Conservation (phyloP, 2,797 vertebrate species). For the Eulemur rubriventer region DNA sequence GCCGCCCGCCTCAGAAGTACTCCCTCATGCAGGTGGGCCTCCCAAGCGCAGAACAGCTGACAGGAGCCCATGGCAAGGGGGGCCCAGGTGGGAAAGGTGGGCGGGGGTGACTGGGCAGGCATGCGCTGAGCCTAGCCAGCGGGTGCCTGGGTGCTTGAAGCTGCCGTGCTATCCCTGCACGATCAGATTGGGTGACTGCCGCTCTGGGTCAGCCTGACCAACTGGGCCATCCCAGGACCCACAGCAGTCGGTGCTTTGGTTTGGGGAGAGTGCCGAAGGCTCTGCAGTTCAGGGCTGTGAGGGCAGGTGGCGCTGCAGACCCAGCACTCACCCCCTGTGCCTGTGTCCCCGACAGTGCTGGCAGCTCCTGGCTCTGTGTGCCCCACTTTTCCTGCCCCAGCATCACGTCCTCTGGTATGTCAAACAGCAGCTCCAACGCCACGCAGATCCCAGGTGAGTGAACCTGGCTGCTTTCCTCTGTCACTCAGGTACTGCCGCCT, state of each 20-base stretch:
- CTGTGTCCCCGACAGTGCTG: conserved; percentile 89
- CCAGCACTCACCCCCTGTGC: neutral
- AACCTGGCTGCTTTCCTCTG: neutral
- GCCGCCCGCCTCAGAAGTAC: conserved; percentile 90
- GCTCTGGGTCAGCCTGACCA: neutral
- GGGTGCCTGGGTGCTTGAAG: neutral
- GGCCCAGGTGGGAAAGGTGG: neutral
- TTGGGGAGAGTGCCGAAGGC: neutral
- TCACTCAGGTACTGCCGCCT: fast-evolving
- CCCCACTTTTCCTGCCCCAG: conserved; percentile 96
- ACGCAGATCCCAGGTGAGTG: conserved; percentile 93
- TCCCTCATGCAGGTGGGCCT: conserved; percentile 93
- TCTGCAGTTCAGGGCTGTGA: neutral
- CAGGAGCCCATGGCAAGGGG: neutral
- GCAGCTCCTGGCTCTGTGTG: conserved; percentile 96
- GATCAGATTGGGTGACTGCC: neutral
- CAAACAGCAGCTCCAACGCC: conserved; percentile 92
- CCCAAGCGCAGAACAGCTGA: neutral
- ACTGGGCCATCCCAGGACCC: neutral
- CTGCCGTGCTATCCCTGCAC: neutral
- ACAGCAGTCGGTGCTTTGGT: neutral
- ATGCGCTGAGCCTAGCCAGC: neutral
- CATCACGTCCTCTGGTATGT: conserved; percentile 98
- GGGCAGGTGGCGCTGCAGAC: fast-evolving
- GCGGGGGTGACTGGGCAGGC: neutral